Evolutionary conservation across 92 coral and sea anemone genomes (phyloP), one percentile per base, ranked within the genome.

Genomic region (Muricea muricata): DNA sequence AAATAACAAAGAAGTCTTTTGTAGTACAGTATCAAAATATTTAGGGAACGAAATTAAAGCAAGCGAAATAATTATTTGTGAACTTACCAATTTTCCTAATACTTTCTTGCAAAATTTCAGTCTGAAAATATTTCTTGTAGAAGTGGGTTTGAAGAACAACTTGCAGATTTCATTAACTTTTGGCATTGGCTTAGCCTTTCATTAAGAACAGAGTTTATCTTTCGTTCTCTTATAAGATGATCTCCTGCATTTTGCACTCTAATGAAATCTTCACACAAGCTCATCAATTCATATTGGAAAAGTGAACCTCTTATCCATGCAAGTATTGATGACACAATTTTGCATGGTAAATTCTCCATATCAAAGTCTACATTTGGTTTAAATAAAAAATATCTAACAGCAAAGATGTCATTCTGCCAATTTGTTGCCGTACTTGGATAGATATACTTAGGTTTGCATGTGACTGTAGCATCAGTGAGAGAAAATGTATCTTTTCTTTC

Each of bases 331-430:
- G 86, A 26, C n/a, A 81, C 61, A 45, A 37, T 29, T 2, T 66
- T 23, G 10, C 29, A 20, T 56, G 65, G 65, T 20, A 56, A 56
- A 56, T 25, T 56, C 8, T 56, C 65, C 65, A 56, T 56, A 56
- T 56, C 65, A 56, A 25, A 7, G 17, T 25, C 17, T 56, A 56
- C 24, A 56, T 24, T 45, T 75, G 31, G 34, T 77, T 86, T 79
- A 41, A 85, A 4, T 33, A 73, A 88, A n/a, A 83, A 13, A 70
- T 88, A 88, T 20, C 91, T 34, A 7, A 83, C 70, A 37, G 87
- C 33, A 25, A 81, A 88, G 56, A 88, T 33, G 85, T 88, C 91
- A 68, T 88, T 88, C 50, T 82, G 69, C 91, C 91, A 88, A 63
- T 75, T 88, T 75, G 91, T 83, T 9, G 91, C 88, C 1, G 88